Evolutionary conservation across 1,140 invertebrate species (phyloP), one percentile per base, ranked within the genome.

Genomic region (Drosophila burlai): DNA sequence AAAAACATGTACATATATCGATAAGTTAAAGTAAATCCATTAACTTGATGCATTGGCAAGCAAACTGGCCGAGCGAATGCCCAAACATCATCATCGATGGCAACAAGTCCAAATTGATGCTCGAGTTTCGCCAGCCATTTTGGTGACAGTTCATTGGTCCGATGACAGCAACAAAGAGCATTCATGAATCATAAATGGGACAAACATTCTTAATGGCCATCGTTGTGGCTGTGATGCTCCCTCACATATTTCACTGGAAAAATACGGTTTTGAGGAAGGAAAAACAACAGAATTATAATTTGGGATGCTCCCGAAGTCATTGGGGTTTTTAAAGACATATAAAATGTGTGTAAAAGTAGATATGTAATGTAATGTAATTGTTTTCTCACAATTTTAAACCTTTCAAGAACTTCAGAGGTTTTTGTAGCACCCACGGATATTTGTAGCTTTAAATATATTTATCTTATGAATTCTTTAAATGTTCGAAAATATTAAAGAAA

Each of bases 151-250:
- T 72, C 67, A 60, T 72, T 72, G 38, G 66, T 52, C 24, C 67
- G 69, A 36, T 59, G 69, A 59, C 69, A 72, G 67, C 69, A 52
- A 72, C 69, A 73, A 72, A 73, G 67, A 72, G 69, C 69, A 73
- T 73, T 43, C 69, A 73, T 61, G 69, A 73, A 73, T 73, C 69
- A 73, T 73, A 73, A 73, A 73, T 50, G 67, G 55, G 46, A 38
- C 69, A 73, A 61, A 73, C 67, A 61, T 73, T 52, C 67, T 60
- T 73, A 60, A 60, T 73, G 67, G 69, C 38, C 64, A 42, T 38
- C 38, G 52, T 42, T 24, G 45, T 49, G 38, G 26, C 36, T 21
- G 18, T 31, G 18, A 29, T 36, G 31, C 18, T 46, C 11, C 66
- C 7, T 26, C 54, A 40, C 38, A 43, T 38, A 24, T 24, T 24